Percentiles rank a stretch among this genome's conserved stretches.
Evolutionary conservation across 1,140 invertebrate species (phyloP).

Genomic region (Ephestia elutella): DNA sequence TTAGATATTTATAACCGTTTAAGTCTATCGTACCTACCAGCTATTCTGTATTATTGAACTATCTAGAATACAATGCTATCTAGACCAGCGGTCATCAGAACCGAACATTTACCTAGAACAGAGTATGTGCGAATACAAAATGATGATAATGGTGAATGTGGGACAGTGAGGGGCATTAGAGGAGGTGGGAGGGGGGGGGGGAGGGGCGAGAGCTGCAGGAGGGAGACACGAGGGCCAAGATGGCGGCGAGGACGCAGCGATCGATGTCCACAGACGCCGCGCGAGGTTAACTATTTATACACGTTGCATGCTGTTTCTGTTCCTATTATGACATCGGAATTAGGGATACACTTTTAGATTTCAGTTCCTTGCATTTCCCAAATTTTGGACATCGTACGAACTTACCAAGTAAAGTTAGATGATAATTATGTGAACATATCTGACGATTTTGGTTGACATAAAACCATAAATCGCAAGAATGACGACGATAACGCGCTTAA

Average conservation of each 20-base stretch:
- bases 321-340: constrained; percentile 36
- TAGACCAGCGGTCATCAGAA: not conserved
- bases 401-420: no score
- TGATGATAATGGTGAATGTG: constrained; percentile 58
- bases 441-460: no score
- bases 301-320: constrained; percentile 53
- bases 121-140: constrained; percentile 54
- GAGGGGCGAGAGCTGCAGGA: constrained; percentile 46
- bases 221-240: constrained; percentile 68
- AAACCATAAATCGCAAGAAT: no score
- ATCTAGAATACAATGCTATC: not conserved
- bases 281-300: constrained; percentile 67
- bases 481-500: no score
- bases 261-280: constrained; percentile 70
- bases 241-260: constrained; percentile 68
- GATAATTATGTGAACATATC: no score
- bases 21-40: no score
- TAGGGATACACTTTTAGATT: constrained; percentile 16
- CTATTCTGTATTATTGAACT: no score
- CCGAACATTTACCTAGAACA: not conserved
- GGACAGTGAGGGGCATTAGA: constrained; percentile 57
- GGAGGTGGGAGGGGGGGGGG: constrained; percentile 46
- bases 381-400: not conserved
- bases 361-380: constrained; percentile 9
- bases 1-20: no score